These are phyloP conservation scores for Anastrepha ludens DNA, from an alignment of 1,140 invertebrate species.

Conservation along the genomic window DNA sequence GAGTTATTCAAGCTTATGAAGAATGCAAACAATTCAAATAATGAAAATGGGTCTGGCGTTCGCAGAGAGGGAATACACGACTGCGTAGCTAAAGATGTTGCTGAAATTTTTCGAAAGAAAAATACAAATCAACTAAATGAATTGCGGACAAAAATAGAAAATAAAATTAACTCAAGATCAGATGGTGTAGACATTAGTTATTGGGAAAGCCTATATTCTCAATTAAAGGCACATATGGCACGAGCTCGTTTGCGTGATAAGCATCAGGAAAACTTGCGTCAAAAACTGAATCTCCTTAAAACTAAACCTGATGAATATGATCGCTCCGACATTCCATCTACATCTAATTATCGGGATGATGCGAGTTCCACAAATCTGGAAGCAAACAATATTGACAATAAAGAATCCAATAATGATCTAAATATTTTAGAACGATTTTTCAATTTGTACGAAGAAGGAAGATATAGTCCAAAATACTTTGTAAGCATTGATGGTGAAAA, in stretches of 20 bases:
- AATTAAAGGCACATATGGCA: conserved; percentile 97
- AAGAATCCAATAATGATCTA: conserved; percentile 57
- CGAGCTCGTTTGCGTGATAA: conserved; percentile 91
- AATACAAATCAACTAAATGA: conserved; percentile 88
- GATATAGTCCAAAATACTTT: conserved; percentile 89
- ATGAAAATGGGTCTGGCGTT: conserved; percentile 76
- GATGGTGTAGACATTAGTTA: conserved; percentile 97
- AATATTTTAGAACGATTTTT: conserved; percentile 76
- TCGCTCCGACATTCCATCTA: conserved; percentile 58
- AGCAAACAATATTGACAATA: not conserved
- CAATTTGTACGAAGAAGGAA: conserved; percentile 84
- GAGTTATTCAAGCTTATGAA: conserved; percentile 93
- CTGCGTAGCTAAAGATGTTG: conserved; percentile 93
- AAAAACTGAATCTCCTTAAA: conserved; percentile 94
- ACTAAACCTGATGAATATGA: conserved; percentile 77
- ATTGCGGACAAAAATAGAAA: conserved; percentile 90
- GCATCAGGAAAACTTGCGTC: conserved; percentile 92
- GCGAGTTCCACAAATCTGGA: not conserved
- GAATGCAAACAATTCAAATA: conserved; percentile 77
- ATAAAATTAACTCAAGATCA: conserved; percentile 87
- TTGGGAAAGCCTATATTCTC: conserved; percentile 95
- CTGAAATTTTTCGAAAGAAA: conserved; percentile 92
- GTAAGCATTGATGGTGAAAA: conserved; percentile 84
- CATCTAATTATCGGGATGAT: conserved; percentile 58
- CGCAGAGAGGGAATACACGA: conserved; percentile 95